Evolutionary conservation across 2,888 invertebrate species (phyloP), one percentile per base, ranked within the genome.

Genomic region (Ectropis crepuscularia): DNA sequence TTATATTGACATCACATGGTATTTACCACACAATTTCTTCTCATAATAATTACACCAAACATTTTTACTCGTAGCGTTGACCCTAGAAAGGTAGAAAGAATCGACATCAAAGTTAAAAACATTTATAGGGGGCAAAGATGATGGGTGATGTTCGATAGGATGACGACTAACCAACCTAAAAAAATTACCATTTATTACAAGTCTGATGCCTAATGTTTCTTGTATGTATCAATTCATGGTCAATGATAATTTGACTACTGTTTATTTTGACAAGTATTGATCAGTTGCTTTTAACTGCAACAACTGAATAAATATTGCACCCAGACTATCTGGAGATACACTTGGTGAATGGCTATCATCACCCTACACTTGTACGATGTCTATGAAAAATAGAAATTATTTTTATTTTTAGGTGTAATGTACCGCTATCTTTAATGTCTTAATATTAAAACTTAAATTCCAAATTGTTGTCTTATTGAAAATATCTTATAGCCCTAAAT

Each of bases 321-420:
- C 70, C 69, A 70, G 72, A 50, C 42, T 53, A 54, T 46, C 67
- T 76, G 75, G 70, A 67, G 68, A 62, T 65, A 72, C 76, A 75
- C 74, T 70, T 72, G 77, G 79, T 77, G 75, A 69, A 71, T 72
- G 77, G 73, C 64, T 68, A 57, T 61, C 28, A 45, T 63, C 66
- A 70, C 67, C 53, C 61, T 68, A 36, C 57, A 59, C 58, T 57
- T 53, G 72, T 60, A 63, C 47, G 66, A 71, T 71, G 67, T 71
- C 63, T 59, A 58, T 28, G 16, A 69, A 51, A 65, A 41, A 0
- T 67, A 71, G 67, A 0, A 51, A 57, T 74, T 72, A 12, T 69
- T 68, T 66, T 70, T 71, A 63, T 72, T 74, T 73, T 69, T 77
- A 76, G 73, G 57, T 78, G 65, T 78, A 75, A 58, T 63, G 58